phyloP scores from a whole-genome alignment of 2,113 vertebrate species.

The Pterocles burchelli region DNA sequence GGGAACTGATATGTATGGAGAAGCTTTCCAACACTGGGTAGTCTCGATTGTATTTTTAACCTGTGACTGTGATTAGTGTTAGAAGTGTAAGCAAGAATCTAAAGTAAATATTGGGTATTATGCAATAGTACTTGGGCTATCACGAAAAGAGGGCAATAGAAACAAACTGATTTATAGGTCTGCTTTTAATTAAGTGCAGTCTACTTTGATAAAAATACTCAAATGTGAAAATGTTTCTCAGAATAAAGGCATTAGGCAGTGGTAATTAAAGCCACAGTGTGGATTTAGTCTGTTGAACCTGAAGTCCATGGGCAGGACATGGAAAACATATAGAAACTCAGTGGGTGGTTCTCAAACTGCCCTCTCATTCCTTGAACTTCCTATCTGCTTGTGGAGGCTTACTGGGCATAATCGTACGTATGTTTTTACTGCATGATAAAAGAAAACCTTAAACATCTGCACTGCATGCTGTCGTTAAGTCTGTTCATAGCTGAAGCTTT shows the following conservation, averaged over 20 bases:
- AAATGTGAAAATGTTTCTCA: neutral
- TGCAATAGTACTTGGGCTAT: constrained; percentile 38
- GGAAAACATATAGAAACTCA: neutral
- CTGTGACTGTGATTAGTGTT: neutral
- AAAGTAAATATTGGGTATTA: constrained; percentile 3
- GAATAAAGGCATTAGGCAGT: neutral
- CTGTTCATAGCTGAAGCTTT: neutral
- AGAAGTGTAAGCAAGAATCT: neutral
- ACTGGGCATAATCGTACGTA: constrained; percentile 36
- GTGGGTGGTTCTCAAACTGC: constrained; percentile 41
- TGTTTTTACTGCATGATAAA: constrained; percentile 49
- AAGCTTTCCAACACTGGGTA: neutral
- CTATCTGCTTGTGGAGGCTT: constrained; percentile 45
- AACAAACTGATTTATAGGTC: neutral
- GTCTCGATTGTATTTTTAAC: neutral
- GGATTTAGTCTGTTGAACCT: neutral
- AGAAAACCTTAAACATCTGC: constrained; percentile 49
- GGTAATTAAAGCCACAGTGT: neutral
- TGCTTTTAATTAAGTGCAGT: constrained; percentile 52
- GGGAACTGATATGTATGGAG: neutral
- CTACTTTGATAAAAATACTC: constrained; percentile 23
- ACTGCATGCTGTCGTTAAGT: neutral
- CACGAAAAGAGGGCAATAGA: neutral
- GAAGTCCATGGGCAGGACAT: neutral
- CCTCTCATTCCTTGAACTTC: constrained; percentile 42